These are phyloP conservation scores for Otolemur garnettii DNA, from an alignment of 2,113 vertebrate species.

Conservation along the genomic window DNA sequence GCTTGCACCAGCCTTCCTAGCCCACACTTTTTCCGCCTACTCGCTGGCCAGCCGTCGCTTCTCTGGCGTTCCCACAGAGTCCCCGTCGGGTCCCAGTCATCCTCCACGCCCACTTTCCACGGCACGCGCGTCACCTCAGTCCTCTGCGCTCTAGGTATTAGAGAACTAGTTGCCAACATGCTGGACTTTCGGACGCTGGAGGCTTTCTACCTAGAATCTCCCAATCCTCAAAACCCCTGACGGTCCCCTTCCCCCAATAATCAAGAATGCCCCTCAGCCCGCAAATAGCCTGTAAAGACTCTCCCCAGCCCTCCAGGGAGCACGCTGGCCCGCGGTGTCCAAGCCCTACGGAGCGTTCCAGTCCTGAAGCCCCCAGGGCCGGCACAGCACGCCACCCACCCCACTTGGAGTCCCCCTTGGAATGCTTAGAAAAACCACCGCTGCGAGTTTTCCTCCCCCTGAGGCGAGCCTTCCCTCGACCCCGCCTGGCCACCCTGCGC, in stretches of 20 bases:
- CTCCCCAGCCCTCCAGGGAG: neutral
- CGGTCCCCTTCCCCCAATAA: rapidly evolving
- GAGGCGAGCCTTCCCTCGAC: neutral
- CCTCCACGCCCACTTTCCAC: neutral
- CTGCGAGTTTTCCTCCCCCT: neutral
- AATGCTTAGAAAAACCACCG: neutral
- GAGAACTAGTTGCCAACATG: neutral
- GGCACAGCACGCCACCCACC: no score
- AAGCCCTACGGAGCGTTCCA: neutral
- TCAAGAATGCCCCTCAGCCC: neutral
- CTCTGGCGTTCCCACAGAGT: neutral
- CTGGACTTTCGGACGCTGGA: neutral
- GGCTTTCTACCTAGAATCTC: neutral
- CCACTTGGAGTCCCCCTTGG: neutral
- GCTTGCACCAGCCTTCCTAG: neutral
- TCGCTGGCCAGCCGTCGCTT: neutral
- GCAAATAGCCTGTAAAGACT: neutral
- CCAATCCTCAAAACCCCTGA: neutral
- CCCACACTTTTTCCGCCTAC: neutral
- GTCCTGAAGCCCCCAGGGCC: neutral
- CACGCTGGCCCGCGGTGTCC: neutral
- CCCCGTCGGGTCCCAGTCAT: neutral
- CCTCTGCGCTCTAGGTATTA: neutral
- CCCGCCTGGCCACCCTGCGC: neutral
- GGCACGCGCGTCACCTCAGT: neutral